Evolutionary conservation across 2,113 vertebrate species (phyloP).

Genomic region (Nyctereutes procyonoides): DNA sequence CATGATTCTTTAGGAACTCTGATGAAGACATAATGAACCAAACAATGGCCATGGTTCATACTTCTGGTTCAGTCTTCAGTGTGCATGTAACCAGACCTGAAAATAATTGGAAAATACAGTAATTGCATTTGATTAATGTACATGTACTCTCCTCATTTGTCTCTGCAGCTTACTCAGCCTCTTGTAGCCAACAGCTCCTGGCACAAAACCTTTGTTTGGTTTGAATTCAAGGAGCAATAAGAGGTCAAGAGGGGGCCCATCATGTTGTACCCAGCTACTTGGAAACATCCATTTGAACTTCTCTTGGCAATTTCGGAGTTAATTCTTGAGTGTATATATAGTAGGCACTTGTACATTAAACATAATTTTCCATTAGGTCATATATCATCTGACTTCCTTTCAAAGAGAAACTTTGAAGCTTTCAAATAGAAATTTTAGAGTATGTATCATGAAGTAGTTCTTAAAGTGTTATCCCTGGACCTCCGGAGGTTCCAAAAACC

Average conservation of each 20-base stretch:
- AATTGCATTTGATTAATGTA: too few species aligned
- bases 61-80: neutral
- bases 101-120: neutral
- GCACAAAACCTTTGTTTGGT: neutral
- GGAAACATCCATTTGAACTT: neutral
- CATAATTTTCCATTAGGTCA: neutral
- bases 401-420: neutral
- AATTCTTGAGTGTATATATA: neutral
- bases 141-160: fast-evolving
- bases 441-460: neutral
- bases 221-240: neutral
- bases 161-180: neutral
- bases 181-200: neutral
- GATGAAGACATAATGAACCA: neutral
- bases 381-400: neutral
- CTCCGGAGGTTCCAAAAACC: neutral
- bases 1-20: neutral
- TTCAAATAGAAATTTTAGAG: neutral
- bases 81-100: neutral
- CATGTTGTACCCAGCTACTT: neutral
- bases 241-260: neutral
- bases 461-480: neutral
- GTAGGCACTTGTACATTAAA: neutral
- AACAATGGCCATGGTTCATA: neutral
- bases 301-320: neutral